Base-by-base conservation (phyloP, 2,888 invertebrate genomes). In the Noctua fimbriata region DNA sequence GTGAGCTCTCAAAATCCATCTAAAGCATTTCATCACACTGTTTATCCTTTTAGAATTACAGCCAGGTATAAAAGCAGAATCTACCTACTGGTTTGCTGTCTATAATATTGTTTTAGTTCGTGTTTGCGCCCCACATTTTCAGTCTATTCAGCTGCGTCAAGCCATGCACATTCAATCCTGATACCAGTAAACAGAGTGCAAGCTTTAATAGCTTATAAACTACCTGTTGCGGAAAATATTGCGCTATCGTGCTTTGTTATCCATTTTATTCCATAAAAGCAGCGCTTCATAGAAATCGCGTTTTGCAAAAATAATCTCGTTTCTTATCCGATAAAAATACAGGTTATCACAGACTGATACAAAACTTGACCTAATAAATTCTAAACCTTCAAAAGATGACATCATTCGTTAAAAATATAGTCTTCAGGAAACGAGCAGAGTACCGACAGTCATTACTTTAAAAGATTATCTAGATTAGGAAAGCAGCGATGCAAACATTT, bases 161-260 rank as follows among this genome's bases (percentile, higher is more conserved):
- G 24, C 52, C 78, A 72, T 74, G 81, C 81, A 58, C 71, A 77
- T 71, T 73, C 67, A 74, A 60, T 85, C 36, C 73, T 49, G 80
- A 75, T 78, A 82, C 36, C 63, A 67, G 63, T 84, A 74, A 82
- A 66, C 32, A 63, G 60, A 79, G 72, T 77, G 74, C 83, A 66
- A 72, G 28, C 69, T 78, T 73, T 71, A 60, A 73, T 73, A 77
- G 77, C 82, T 78, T 66, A 5, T 44, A 63, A 74, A 41, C 52
- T 70, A 86, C 86, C 86, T 85, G 83, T 80, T 83, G 83, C 81
- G 14, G 49, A 73, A 83, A 24, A 69, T 69, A 71, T 74, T 24
- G 63, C 52, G n/a, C 18, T 65, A 65, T 78, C n/a, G 24, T 21
- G 44, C 66, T 85, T 84, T 63, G 73, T 69, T 41, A 60, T 65